phyloP scores from a whole-genome alignment of 2,888 invertebrate genomes.

The Tenodera sinensis region DNA sequence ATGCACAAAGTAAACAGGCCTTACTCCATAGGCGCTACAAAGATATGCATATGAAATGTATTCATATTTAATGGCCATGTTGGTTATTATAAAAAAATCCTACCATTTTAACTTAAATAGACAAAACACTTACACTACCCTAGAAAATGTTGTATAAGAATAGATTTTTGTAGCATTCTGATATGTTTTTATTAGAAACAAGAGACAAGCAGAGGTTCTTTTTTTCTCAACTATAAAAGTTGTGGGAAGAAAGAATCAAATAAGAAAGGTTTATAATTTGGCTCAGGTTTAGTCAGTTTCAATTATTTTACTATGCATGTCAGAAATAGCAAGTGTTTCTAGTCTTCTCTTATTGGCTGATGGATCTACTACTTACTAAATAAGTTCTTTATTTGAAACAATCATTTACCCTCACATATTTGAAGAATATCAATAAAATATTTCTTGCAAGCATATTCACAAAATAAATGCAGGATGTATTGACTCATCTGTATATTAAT shows the following conservation, averaged over 20 bases:
- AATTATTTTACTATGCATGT: too few relatives aligned
- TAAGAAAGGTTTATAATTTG: too few relatives aligned
- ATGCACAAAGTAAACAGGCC: background rate
- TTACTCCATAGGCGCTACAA: background rate
- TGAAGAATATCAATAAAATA: too few relatives aligned
- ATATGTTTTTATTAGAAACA: background rate
- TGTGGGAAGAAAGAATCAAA: background rate
- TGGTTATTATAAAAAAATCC: background rate
- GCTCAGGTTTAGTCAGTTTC: too few relatives aligned
- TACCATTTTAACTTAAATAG: background rate
- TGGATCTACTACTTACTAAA: too few relatives aligned
- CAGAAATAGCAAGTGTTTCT: too few relatives aligned
- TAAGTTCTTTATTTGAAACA: too few relatives aligned
- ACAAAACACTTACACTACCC: background rate
- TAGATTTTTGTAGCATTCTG: background rate
- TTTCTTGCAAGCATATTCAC: too few relatives aligned
- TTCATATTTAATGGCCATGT: background rate
- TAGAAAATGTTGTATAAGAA: background rate
- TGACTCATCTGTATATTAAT: too few relatives aligned
- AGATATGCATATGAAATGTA: background rate
- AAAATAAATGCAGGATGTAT: too few relatives aligned
- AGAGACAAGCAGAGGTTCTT: background rate
- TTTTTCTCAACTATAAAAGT: background rate
- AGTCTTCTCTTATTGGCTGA: too few relatives aligned
- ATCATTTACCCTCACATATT: too few relatives aligned